Evolutionary conservation across 2,888 invertebrate genomes (phyloP).

Genomic region (Archips xylosteana): DNA sequence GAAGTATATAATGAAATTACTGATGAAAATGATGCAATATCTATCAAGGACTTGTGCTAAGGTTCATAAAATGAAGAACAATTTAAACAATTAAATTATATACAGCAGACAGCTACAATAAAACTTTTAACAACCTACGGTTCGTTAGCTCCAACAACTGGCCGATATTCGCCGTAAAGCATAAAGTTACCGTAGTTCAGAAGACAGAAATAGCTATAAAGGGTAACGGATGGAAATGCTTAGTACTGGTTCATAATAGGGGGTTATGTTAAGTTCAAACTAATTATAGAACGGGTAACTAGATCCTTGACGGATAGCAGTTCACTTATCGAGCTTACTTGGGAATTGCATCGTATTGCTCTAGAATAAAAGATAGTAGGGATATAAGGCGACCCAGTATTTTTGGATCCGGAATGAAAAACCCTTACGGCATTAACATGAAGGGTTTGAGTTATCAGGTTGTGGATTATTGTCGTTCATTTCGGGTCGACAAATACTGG

Average conservation of each 20-base stretch:
- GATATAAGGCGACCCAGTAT: too few species aligned
- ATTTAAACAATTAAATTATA: slow-evolving; percentile 4
- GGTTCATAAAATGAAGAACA: neutral
- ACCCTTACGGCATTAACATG: too few species aligned
- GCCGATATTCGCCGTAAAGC: neutral
- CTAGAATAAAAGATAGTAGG: too few species aligned
- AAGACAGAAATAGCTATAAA: slow-evolving; percentile 10
- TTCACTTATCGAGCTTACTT: neutral
- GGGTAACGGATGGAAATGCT: slow-evolving; percentile 5
- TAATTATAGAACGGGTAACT: slow-evolving; percentile 5
- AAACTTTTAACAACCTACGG: slow-evolving; percentile 13
- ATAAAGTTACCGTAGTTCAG: neutral
- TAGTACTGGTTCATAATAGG: slow-evolving; percentile 1
- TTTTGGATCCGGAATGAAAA: too few species aligned
- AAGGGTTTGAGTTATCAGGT: too few species aligned
- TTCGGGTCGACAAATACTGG: too few species aligned
- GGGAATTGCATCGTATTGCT: neutral
- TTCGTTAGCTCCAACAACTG: slow-evolving; percentile 5
- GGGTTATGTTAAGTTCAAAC: slow-evolving; percentile 10
- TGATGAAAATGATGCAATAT: neutral
- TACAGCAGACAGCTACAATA: slow-evolving; percentile 1
- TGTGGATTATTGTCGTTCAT: too few species aligned
- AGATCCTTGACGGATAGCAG: neutral
- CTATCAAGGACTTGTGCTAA: neutral
- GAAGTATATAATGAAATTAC: neutral